A percentile compares a stretch with the other conserved stretches of the same genome.
phyloP scores from a whole-genome alignment of 2,113 vertebrate genomes.

The Psammodynastes pulverulentus region DNA sequence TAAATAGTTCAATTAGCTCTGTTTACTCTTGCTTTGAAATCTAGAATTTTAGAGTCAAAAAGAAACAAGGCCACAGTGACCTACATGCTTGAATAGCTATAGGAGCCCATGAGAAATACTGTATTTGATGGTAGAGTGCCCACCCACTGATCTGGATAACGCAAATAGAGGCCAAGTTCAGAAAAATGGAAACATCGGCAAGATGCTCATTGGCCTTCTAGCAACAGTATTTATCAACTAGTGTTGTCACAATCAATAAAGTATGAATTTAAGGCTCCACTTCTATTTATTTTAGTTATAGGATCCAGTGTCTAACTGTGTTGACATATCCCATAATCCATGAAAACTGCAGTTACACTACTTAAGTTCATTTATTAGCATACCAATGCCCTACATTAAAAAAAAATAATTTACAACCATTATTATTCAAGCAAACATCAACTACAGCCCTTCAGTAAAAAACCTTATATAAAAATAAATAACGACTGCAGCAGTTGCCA shows the following conservation, averaged over 20 bases:
- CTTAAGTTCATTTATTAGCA: constrained; percentile 60
- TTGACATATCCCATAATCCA: constrained; percentile 70
- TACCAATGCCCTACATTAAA: constrained; percentile 59
- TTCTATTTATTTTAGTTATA: constrained; percentile 74
- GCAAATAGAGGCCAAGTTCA: neutral
- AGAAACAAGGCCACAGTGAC: neutral
- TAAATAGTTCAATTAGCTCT: neutral
- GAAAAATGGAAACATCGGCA: neutral
- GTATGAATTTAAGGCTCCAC: constrained; percentile 68
- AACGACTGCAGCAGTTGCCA: constrained; percentile 50
- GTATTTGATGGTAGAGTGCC: neutral
- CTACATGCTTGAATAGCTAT: neutral
- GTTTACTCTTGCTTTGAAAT: neutral
- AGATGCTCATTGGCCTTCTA: neutral
- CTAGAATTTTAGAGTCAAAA: neutral
- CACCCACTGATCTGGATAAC: neutral
- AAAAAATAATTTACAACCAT: constrained; percentile 59
- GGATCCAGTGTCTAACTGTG: constrained; percentile 71
- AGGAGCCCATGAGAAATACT: neutral
- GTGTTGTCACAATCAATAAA: neutral
- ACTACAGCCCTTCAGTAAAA: constrained; percentile 58
- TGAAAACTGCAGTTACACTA: constrained; percentile 60
- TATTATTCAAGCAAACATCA: constrained; percentile 64
- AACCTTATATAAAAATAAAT: constrained; percentile 52
- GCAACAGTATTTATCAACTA: neutral